A percentile compares a stretch with the other conserved stretches of the same genome.
phyloP scores from a whole-genome alignment of 1,140 invertebrate genomes.

The Psilanteris sp. region DNA sequence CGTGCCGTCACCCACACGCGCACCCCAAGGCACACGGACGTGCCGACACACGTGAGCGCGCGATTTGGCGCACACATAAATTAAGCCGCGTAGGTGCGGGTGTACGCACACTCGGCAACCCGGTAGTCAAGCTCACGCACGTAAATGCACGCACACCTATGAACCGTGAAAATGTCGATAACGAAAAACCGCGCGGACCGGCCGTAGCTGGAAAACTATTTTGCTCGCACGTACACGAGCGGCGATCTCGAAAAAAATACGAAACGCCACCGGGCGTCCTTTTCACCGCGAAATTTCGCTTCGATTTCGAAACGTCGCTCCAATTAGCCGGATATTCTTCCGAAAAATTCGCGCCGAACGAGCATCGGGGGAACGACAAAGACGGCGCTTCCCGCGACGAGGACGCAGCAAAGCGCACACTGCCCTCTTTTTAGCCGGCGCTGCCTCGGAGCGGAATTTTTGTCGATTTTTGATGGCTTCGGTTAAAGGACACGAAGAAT shows the following conservation, averaged over 20 bases:
- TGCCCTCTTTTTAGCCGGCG: slow-evolving; percentile 37
- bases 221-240: slow-evolving; percentile 42
- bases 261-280: slow-evolving; percentile 1
- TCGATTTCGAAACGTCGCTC: slow-evolving; percentile 23
- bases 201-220: slow-evolving; percentile 66
- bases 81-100: slow-evolving; percentile 7
- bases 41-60: neutral
- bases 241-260: slow-evolving; percentile 30
- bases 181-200: slow-evolving; percentile 76
- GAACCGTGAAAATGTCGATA: slow-evolving; percentile 78
- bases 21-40: neutral
- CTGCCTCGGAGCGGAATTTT: slow-evolving; percentile 25
- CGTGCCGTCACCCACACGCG: neutral
- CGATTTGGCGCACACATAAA: slow-evolving; percentile 43
- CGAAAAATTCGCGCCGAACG: too few relatives aligned
- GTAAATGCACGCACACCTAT: slow-evolving; percentile 64
- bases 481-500: slow-evolving; percentile 56
- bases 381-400: neutral
- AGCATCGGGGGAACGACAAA: neutral
- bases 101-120: slow-evolving; percentile 47
- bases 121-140: slow-evolving; percentile 53
- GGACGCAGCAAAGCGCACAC: slow-evolving; percentile 7
- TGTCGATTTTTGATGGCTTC: slow-evolving; percentile 57
- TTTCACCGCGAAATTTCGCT: slow-evolving; percentile 6
- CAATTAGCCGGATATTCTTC: slow-evolving; percentile 1